Base-by-base conservation (phyloP, 2,888 invertebrate genomes). In the Beris chalybata region DNA sequence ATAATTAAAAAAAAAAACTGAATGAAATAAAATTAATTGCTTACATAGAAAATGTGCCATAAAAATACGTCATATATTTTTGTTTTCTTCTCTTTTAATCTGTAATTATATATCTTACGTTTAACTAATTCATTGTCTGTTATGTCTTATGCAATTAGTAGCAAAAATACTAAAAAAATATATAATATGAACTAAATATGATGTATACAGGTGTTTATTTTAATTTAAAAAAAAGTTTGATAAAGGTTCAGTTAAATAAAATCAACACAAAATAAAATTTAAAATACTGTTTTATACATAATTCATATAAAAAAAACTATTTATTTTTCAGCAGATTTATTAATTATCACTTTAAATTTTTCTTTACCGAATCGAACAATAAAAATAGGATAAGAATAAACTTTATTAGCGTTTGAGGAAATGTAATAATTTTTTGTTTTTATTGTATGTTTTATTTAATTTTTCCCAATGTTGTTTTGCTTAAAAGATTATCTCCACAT, bases 21-120 rank as follows among this genome's bases (percentile, higher is more conserved):
- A 32, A 38, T 38, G 9, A 38, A 7, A 38, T 7, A 45, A 58
- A 45, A 22, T 47, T 50, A 61, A 61, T 61, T 61, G 50, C 64
- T 67, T 67, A 64, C 64, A 57, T 64, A 67, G 45, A 67, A 67
- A 67, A 64, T 64, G 57, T 67, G 67, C 67, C 64, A 67, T 64
- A 64, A 58, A 65, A 44, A 32, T 57, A 65, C 57, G 58, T 56
- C 50, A 67, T 48, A 55, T 64, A 54, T 63, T 50, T 63, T 54
- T 55, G 52, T 48, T 52, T 61, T 38, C 31, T 61, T 38, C 9
- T 38, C 9, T 38, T 38, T 5, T 38, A 38, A 22, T 61, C 38
- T 61, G 50, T 15, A 38, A 22, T 59, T 32, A 50, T 61, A 61
- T 61, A 61, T 50, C 61, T 61, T 61, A 61, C 38, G 52, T 38